Evolutionary conservation across 2,797 vertebrate genomes (phyloP), one percentile per base, ranked within the genome.

Genomic region (Acestrorhynchus altus): DNA sequence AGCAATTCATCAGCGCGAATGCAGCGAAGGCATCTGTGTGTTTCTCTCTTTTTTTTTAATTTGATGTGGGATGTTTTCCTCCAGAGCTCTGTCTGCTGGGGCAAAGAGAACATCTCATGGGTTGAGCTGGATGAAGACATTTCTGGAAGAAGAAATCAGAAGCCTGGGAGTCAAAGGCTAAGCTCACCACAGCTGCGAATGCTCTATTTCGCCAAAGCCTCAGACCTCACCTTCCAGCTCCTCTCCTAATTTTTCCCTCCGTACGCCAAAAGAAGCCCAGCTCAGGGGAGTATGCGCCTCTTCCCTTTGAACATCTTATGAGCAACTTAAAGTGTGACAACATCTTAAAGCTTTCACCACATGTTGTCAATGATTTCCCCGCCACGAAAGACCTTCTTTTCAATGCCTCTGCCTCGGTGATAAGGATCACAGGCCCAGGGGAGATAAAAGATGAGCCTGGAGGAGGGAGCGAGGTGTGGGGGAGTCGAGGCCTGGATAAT

Each of bases 321-420:
- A 90, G 89, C 93, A 93, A 94, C 87, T 95, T 94, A 94, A 95
- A 96, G 94, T 95, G 93, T 95, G 94, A 96, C 95, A 95, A 94
- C 94, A 92, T 94, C 92, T 93, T 94, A 94, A 85, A 94, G 93
- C 92, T 93, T 89, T 93, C 92, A 86, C 93, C 92, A 87, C 92
- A 94, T 93, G 93, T 90, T 92, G 91, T 91, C 93, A 88, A 88
- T 89, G 92, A 94, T 93, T 94, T 90, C 91, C 91, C 87, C 89
- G 91, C 92, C 89, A 88, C 93, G 87, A 88, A 93, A 93, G 92
- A 92, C 91, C 90, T 93, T 93, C 93, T 91, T 87, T 91, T 92
- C 91, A 92, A 92, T 92, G 83, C 91, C 89, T 91, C 90, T 93
- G 92, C 91, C 87, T 85, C 89, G 87, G 83, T 86, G 93, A 93